These are phyloP conservation scores for Zonotrichia albicollis DNA, from an alignment of 2,797 vertebrate species.

Conservation along the genomic window DNA sequence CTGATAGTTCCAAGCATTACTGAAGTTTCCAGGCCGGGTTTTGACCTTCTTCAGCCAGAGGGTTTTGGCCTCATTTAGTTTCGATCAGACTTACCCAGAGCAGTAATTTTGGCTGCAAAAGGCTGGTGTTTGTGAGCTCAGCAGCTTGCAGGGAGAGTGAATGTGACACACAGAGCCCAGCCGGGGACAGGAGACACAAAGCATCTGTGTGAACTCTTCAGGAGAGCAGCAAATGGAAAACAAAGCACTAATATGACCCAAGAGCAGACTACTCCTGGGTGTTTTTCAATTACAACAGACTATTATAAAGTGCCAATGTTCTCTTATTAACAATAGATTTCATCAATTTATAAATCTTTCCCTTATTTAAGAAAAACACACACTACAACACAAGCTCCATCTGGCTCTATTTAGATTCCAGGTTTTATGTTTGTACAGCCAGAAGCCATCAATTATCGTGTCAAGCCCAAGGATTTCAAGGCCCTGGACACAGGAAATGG, in stretches of 20 bases:
- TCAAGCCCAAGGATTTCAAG: conserved; percentile 11
- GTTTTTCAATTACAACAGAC: conserved; percentile 21
- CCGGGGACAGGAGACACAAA: neutral
- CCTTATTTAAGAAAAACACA: conserved; percentile 47
- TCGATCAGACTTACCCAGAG: neutral
- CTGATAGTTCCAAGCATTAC: neutral
- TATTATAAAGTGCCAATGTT: conserved; percentile 9
- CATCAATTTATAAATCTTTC: conserved; percentile 48
- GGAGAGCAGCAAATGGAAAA: conserved; percentile 27
- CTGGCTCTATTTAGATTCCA: conserved; percentile 41
- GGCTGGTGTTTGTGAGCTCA: neutral
- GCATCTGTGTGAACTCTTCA: conserved; percentile 30
- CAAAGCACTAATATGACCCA: conserved; percentile 6
- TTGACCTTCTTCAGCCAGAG: neutral
- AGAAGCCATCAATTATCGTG: conserved; percentile 19
- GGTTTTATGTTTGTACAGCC: conserved; percentile 24
- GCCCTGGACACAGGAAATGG: conserved; percentile 31
- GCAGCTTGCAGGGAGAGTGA: neutral
- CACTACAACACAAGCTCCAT: conserved; percentile 34
- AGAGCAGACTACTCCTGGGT: conserved; percentile 11
- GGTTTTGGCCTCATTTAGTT: neutral
- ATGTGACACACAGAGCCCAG: neutral
- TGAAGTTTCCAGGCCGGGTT: neutral
- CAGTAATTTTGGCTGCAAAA: neutral
- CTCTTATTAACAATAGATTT: conserved; percentile 48